Conservation (phyloP, 2,113 vertebrate species). For the Tretioscincus oriximinensis region DNA sequence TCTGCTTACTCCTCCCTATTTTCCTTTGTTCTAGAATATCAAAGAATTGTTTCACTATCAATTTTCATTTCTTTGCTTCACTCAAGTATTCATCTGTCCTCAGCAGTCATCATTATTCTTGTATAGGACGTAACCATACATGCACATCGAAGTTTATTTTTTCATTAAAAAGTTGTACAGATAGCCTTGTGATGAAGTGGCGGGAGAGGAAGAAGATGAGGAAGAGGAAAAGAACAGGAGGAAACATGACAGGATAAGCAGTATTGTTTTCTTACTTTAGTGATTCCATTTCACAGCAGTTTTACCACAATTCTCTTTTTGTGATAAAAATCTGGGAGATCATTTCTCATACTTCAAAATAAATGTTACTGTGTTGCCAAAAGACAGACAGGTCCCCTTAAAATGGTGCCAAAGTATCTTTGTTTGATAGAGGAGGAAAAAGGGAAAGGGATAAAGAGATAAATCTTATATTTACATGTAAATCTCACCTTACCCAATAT, state of each 20-base stretch:
- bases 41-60: too few species aligned
- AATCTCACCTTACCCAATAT: neutral
- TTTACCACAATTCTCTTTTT: neutral
- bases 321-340: neutral
- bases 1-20: too few species aligned
- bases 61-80: too few species aligned
- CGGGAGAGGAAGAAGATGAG: too few species aligned
- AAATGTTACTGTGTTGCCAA: neutral
- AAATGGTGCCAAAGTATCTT: neutral
- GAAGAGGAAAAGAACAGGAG: neutral
- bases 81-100: too few species aligned
- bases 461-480: neutral
- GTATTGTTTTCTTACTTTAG: neutral
- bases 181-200: neutral
- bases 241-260: neutral
- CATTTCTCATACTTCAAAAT: neutral
- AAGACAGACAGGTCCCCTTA: neutral
- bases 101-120: too few species aligned
- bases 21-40: too few species aligned
- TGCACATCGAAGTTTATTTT: neutral
- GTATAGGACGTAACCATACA: too few species aligned
- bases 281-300: neutral
- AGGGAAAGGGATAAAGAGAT: neutral
- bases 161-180: neutral
- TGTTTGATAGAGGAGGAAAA: neutral